Evolutionary conservation across 2,888 invertebrate species (phyloP).

Genomic region (Hemistola chrysoprasaria): DNA sequence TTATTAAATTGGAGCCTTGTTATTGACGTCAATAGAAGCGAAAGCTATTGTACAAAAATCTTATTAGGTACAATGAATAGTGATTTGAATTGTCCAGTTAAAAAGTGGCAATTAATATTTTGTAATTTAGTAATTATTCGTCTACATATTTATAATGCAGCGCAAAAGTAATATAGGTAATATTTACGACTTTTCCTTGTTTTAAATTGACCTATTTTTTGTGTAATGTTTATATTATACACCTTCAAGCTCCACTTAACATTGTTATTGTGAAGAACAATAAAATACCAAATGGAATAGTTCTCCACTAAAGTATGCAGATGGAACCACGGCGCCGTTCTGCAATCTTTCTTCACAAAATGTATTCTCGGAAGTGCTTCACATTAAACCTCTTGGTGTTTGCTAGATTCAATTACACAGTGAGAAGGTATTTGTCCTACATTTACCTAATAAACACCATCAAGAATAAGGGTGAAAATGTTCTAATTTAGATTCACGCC

Average conservation of each 20-base stretch:
- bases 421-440: constrained; percentile 12
- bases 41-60: too few species aligned
- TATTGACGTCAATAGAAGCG: too few species aligned
- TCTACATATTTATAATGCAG: too few species aligned
- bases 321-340: constrained; percentile 12
- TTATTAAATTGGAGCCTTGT: too few species aligned
- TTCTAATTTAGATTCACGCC: constrained; percentile 10
- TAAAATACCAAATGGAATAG: constrained; percentile 14
- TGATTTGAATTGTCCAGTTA: too few species aligned
- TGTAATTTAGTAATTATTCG: too few species aligned
- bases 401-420: constrained; percentile 8
- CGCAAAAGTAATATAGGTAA: too few species aligned
- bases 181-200: too few species aligned
- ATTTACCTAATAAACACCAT: constrained; percentile 9
- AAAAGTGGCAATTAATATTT: too few species aligned
- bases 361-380: constrained; percentile 14
- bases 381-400: constrained; percentile 18
- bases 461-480: constrained; percentile 5
- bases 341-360: constrained; percentile 20
- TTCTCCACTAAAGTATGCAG: constrained; percentile 16
- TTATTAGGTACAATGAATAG: too few species aligned
- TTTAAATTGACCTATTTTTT: constrained; percentile 8
- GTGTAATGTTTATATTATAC: not conserved
- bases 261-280: constrained; percentile 11
- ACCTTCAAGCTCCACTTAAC: not conserved